A percentile compares a stretch with the other conserved stretches of the same genome.
phyloP scores from a whole-genome alignment of 2,888 invertebrate genomes.

The Dasypolia templi region DNA sequence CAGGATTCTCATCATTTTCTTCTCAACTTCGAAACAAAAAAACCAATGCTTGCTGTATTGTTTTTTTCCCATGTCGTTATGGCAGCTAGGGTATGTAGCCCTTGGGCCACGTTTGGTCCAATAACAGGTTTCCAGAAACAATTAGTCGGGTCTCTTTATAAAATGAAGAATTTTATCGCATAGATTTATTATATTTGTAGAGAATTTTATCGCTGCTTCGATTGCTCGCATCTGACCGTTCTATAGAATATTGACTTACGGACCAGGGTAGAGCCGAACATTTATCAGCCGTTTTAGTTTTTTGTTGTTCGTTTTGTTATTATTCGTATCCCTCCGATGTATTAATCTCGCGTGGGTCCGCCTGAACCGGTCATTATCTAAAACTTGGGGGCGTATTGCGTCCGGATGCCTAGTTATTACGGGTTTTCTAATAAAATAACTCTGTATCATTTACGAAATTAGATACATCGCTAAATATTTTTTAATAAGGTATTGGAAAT shows the following conservation, averaged over 20 bases:
- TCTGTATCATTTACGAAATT: slow-evolving; percentile 88
- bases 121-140: slow-evolving; percentile 86
- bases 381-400: slow-evolving; percentile 89
- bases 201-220: slow-evolving; percentile 85
- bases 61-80: slow-evolving; percentile 71
- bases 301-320: slow-evolving; percentile 87
- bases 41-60: slow-evolving; percentile 62
- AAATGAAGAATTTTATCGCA: slow-evolving; percentile 85
- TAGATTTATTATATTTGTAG: slow-evolving; percentile 89
- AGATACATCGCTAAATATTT: slow-evolving; percentile 90
- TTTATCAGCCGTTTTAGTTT: slow-evolving; percentile 88
- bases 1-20: slow-evolving; percentile 69
- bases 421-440: slow-evolving; percentile 88
- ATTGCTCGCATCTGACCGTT: slow-evolving; percentile 76
- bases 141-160: slow-evolving; percentile 85
- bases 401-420: slow-evolving; percentile 89
- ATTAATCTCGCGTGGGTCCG: slow-evolving; percentile 88
- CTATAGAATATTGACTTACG: slow-evolving; percentile 74
- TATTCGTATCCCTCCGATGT: slow-evolving; percentile 87
- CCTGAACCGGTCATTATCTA: slow-evolving; percentile 88
- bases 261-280: slow-evolving; percentile 86
- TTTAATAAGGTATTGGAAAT: slow-evolving; percentile 86
- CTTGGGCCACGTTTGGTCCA: slow-evolving; percentile 79
- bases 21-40: slow-evolving; percentile 64
- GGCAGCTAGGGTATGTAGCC: slow-evolving; percentile 65